Evolutionary conservation across 2,113 vertebrate species (phyloP).

Genomic region (Toxotes chatareus): DNA sequence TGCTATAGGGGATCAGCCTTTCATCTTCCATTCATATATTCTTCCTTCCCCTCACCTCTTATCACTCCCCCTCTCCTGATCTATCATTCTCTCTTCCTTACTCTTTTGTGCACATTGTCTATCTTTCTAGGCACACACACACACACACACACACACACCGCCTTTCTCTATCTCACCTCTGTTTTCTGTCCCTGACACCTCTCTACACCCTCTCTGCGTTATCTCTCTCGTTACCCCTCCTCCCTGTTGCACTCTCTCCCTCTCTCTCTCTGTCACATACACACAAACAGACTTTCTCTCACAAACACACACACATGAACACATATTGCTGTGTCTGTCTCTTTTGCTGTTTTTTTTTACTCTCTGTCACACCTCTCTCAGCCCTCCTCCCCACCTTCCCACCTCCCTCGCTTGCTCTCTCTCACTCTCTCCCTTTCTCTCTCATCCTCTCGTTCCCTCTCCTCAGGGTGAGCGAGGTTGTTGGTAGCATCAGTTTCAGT

Average conservation of each 20-base stretch:
- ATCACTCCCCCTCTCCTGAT: conserved; percentile 28
- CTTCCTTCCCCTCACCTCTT: conserved; percentile 43
- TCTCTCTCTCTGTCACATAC: neutral
- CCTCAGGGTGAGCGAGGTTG: conserved; percentile 60
- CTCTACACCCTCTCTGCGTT: conserved; percentile 64
- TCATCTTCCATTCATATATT: conserved; percentile 73
- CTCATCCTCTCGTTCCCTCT: conserved; percentile 37
- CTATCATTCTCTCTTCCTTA: conserved; percentile 40
- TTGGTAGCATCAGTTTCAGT: conserved; percentile 80
- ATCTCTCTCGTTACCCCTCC: conserved; percentile 56
- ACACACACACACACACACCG: conserved; percentile 17
- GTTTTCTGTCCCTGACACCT: conserved; percentile 75
- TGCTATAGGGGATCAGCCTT: conserved; percentile 50
- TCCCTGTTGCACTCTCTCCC: conserved; percentile 52
- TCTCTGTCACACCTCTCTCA: conserved; percentile 36
- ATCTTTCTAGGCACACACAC: conserved; percentile 27
- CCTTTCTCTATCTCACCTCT: conserved; percentile 66
- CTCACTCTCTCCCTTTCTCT: conserved; percentile 1
- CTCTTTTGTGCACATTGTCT: conserved; percentile 22
- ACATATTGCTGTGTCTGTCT: conserved; percentile 32
- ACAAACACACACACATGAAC: neutral
- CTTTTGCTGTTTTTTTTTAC: conserved; percentile 9
- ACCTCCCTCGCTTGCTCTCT: neutral
- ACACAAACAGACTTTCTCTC: conserved; percentile 2
- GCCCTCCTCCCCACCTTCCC: conserved; percentile 20